Evolutionary conservation across 2,113 vertebrate species (phyloP).

Genomic region (Dissostichus mawsoni): DNA sequence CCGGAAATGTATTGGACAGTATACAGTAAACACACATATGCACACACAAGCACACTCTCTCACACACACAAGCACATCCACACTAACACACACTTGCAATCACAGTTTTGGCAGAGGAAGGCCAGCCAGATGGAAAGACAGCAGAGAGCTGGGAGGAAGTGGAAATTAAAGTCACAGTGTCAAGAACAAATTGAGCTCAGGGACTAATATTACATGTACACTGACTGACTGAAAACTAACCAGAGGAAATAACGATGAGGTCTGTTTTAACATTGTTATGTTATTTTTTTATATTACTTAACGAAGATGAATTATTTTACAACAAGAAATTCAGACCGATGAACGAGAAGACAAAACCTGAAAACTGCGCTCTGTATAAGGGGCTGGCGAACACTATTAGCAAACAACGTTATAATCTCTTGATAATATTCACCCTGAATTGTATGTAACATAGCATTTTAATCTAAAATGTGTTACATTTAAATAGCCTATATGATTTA

Average conservation of each 20-base stretch:
- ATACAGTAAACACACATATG: conserved; percentile 43
- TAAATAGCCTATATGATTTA: not conserved
- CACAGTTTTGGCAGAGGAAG: conserved; percentile 53
- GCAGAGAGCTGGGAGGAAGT: conserved; percentile 62
- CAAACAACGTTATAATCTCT: too few species aligned
- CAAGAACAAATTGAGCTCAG: conserved; percentile 60
- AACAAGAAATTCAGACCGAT: not conserved
- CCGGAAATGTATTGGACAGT: conserved; percentile 48
- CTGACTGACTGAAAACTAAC: conserved; percentile 6
- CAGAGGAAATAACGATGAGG: not conserved
- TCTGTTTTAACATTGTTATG: not conserved
- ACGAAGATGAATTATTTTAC: too few species aligned
- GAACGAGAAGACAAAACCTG: not conserved
- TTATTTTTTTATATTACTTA: not conserved
- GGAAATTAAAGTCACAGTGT: conserved; percentile 77
- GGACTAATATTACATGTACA: conserved; percentile 27
- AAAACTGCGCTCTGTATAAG: not conserved
- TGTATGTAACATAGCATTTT: too few species aligned
- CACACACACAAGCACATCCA: conserved; percentile 18
- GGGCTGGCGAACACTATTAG: too few species aligned
- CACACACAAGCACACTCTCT: not conserved
- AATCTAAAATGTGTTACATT: not conserved
- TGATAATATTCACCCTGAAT: too few species aligned
- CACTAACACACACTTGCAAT: conserved; percentile 32
- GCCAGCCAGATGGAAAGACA: conserved; percentile 75